Conservation (phyloP, 2,113 vertebrate genomes). For the Melanotaenia duboulayi region DNA sequence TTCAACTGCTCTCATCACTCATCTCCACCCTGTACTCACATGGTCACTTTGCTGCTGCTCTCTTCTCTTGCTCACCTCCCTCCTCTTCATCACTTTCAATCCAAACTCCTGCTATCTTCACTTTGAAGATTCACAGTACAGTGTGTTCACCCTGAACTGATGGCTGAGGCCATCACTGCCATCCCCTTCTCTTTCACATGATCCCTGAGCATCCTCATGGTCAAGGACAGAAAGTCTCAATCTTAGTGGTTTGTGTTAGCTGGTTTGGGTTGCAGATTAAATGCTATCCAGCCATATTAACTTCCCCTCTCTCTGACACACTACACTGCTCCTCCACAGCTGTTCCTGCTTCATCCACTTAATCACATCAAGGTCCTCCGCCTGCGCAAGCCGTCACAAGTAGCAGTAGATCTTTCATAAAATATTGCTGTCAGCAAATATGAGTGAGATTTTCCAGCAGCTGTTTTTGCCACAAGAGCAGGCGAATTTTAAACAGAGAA, state of each 20-base stretch:
- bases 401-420: constrained; percentile 72
- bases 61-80: constrained; percentile 6
- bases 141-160: constrained; percentile 55
- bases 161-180: constrained; percentile 19
- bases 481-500: constrained; percentile 10
- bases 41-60: constrained; percentile 31
- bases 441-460: constrained; percentile 33
- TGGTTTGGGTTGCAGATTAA: constrained; percentile 45
- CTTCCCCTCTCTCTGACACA: constrained; percentile 44
- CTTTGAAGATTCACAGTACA: constrained; percentile 47
- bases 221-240: constrained; percentile 24
- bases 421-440: constrained; percentile 75
- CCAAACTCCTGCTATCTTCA: constrained; percentile 57
- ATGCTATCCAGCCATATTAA: constrained; percentile 48
- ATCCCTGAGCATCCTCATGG: constrained; percentile 31
- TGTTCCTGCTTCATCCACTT: constrained; percentile 59
- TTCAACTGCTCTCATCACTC: constrained; percentile 56
- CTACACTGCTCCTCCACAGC: constrained; percentile 49
- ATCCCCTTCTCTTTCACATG: constrained; percentile 12
- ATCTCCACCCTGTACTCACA: constrained; percentile 52
- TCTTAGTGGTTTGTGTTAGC: constrained; percentile 21
- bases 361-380: constrained; percentile 74
- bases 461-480: constrained; percentile 42
- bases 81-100: constrained; percentile 62
- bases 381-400: constrained; percentile 57